Percentiles rank a stretch among this genome's conserved stretches.
Conservation (phyloP, 2,888 invertebrate genomes). For the Chymomyza procnemis region DNA sequence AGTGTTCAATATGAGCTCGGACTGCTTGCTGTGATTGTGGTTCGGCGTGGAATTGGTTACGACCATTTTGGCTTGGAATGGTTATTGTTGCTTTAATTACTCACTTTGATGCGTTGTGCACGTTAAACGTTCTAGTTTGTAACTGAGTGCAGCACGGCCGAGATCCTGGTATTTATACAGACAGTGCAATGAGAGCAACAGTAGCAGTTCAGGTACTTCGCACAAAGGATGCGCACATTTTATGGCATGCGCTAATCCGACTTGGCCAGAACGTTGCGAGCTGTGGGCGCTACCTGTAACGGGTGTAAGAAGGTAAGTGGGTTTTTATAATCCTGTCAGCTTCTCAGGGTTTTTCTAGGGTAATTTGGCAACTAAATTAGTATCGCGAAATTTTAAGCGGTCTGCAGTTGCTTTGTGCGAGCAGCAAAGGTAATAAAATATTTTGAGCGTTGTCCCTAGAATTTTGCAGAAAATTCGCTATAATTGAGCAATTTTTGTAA, state of each 20-base stretch:
- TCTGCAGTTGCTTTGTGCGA: background rate
- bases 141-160: constrained; percentile 37
- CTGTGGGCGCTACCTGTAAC: background rate
- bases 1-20: constrained; percentile 62
- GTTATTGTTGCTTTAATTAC: constrained; percentile 15
- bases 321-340: background rate
- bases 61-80: constrained; percentile 53
- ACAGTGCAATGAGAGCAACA: constrained; percentile 4
- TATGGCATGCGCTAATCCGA: constrained; percentile 41
- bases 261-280: background rate
- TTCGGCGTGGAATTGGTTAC: constrained; percentile 59
- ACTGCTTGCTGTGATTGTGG: constrained; percentile 30
- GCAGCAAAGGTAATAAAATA: background rate
- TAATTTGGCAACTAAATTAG: background rate
- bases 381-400: background rate
- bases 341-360: background rate
- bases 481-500: background rate
- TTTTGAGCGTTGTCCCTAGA: background rate
- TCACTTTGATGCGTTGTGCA: constrained; percentile 26
- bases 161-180: background rate
- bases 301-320: background rate
- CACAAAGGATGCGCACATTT: constrained; percentile 13
- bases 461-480: background rate
- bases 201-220: background rate
- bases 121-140: constrained; percentile 57